A percentile compares a stretch with the other conserved stretches of the same genome.
Evolutionary conservation across 2,797 vertebrate genomes (phyloP).

Genomic region (Australoheros facetus): DNA sequence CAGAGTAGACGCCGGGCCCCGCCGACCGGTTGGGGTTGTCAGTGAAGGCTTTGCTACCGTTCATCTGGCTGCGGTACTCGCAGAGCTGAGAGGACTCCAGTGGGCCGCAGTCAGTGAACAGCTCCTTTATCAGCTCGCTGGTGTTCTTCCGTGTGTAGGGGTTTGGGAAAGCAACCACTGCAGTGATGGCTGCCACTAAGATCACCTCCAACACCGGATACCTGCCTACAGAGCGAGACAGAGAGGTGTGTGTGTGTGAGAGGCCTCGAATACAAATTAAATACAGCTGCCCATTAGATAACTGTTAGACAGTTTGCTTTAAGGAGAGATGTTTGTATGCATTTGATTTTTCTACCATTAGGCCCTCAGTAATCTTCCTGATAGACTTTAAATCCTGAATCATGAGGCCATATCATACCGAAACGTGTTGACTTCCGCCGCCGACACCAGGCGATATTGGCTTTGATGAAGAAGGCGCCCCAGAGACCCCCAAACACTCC

Average conservation of each 20-base stretch:
- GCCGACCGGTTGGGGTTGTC: slow-evolving; percentile 90
- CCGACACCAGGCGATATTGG: slow-evolving; percentile 97
- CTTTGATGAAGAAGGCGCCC: slow-evolving; percentile 98
- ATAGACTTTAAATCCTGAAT: not conserved
- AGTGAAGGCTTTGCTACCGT: slow-evolving; percentile 89
- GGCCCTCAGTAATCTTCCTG: not conserved
- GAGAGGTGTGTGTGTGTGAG: not conserved
- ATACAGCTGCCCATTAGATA: not conserved
- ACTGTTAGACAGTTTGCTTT: not conserved
- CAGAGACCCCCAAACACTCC: slow-evolving; percentile 98
- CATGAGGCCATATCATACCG: slow-evolving; percentile 75
- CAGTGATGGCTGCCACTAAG: slow-evolving; percentile 93
- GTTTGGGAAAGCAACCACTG: slow-evolving; percentile 96
- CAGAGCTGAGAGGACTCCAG: slow-evolving; percentile 96
- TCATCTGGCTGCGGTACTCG: slow-evolving; percentile 97
- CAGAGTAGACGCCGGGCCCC: slow-evolving; percentile 92
- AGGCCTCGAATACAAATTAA: not conserved
- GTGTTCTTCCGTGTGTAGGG: slow-evolving; percentile 97
- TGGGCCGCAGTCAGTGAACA: slow-evolving; percentile 97
- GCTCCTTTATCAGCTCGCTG: slow-evolving; percentile 97
- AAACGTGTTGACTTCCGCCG: slow-evolving; percentile 96
- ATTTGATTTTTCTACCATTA: not conserved
- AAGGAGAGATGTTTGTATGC: not conserved
- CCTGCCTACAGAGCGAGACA: slow-evolving; percentile 75
- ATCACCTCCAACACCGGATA: slow-evolving; percentile 98